These are phyloP conservation scores for Manis crassicaudata DNA, from an alignment of 2,797 vertebrate species.

Conservation along the genomic window DNA sequence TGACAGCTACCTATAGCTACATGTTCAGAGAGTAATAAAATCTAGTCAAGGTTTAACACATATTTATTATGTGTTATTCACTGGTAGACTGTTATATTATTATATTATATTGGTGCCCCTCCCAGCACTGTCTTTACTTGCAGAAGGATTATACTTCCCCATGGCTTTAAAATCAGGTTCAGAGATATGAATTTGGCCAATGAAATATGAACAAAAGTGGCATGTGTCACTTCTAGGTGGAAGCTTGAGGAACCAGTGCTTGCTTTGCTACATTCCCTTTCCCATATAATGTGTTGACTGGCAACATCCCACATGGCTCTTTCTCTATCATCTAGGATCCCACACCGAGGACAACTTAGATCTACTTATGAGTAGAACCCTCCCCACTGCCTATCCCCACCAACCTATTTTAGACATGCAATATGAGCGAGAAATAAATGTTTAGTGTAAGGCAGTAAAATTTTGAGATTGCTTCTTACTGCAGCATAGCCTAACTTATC, in stretches of 20 bases:
- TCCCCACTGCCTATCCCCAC: neutral
- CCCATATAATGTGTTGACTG: neutral
- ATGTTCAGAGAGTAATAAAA: neutral
- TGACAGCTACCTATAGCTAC: neutral
- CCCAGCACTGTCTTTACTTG: neutral
- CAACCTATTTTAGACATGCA: neutral
- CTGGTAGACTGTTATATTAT: neutral
- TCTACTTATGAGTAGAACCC: neutral
- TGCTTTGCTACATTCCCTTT: conserved; percentile 12
- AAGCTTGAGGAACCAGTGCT: neutral
- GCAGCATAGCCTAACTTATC: neutral
- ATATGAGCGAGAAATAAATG: neutral
- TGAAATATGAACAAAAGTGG: conserved; percentile 12
- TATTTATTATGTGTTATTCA: neutral
- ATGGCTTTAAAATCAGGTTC: conserved; percentile 11
- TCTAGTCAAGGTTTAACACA: neutral
- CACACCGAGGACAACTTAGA: neutral
- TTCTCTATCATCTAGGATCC: neutral
- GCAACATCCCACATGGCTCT: neutral
- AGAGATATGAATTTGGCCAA: neutral
- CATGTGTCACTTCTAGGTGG: neutral
- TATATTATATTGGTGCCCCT: neutral
- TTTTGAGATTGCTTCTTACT: conserved; percentile 24
- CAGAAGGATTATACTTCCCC: neutral
- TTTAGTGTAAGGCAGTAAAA: neutral